These are phyloP conservation scores for Donacobius atricapilla DNA, from an alignment of 2,113 vertebrate species.

Conservation along the genomic window DNA sequence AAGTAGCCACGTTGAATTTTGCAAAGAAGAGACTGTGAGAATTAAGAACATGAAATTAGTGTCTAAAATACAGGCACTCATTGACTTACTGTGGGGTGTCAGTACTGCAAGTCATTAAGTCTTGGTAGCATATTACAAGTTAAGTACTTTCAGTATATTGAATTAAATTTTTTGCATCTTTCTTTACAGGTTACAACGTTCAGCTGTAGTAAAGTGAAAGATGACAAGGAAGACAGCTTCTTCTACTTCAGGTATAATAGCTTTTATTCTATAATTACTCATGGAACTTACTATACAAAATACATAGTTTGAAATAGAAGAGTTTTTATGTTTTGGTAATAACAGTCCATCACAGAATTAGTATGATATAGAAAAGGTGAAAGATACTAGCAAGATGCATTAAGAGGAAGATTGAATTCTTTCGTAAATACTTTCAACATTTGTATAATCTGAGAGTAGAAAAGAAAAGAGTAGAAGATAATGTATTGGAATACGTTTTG, in stretches of 20 bases:
- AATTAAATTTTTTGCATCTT: neutral
- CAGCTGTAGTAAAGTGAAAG: conserved; percentile 83
- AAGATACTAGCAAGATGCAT: neutral
- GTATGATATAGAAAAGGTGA: neutral
- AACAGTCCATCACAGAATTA: neutral
- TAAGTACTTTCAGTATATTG: neutral
- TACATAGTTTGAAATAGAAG: neutral
- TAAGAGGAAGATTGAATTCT: neutral
- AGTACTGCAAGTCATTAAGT: neutral
- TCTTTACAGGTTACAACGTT: conserved; percentile 75
- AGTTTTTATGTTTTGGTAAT: neutral
- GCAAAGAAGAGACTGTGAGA: neutral
- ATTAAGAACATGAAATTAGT: neutral
- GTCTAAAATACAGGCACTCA: neutral
- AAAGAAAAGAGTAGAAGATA: neutral
- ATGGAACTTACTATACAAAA: neutral
- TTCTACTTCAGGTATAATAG: conserved; percentile 89
- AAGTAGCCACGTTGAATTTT: neutral
- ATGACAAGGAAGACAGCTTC: conserved; percentile 80
- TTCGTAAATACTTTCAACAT: neutral
- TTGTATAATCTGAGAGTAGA: neutral
- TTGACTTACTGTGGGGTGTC: neutral
- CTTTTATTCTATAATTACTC: neutral
- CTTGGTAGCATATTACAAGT: neutral
- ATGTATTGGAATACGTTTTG: neutral